phyloP scores from a whole-genome alignment of 2,888 invertebrate genomes.

The Protodeltote pygarga region DNA sequence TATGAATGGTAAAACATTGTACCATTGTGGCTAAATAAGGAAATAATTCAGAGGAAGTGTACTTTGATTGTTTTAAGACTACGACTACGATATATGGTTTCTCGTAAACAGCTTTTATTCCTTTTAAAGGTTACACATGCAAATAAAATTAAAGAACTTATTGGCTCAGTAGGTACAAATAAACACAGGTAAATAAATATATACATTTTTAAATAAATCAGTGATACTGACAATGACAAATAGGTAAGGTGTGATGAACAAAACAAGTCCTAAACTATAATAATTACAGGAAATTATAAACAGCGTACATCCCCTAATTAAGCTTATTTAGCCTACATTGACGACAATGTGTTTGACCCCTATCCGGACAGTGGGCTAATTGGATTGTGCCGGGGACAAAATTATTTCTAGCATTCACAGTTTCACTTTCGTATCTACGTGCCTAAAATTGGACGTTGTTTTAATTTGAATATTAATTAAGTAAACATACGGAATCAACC shows the following conservation, averaged over 20 bases:
- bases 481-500: neutral
- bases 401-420: constrained; percentile 34
- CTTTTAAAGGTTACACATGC: neutral
- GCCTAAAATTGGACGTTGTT: constrained; percentile 1
- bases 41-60: constrained; percentile 14
- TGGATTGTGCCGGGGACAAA: constrained; percentile 48
- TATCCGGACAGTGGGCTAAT: constrained; percentile 51
- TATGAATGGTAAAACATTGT: constrained; percentile 23
- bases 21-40: constrained; percentile 17
- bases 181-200: no score
- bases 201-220: no score
- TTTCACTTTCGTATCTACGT: constrained; percentile 29
- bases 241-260: constrained; percentile 10
- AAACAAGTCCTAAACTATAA: constrained; percentile 32
- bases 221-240: no score
- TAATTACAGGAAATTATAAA: constrained; percentile 57
- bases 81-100: neutral
- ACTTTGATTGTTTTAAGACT: constrained; percentile 5
- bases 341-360: constrained; percentile 64
- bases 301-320: constrained; percentile 65
- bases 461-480: neutral
- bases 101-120: constrained; percentile 7
- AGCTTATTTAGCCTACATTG: constrained; percentile 64
- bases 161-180: neutral
- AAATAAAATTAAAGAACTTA: neutral